Base-by-base conservation (phyloP, 2,797 vertebrate genomes). In the Nannoperca australis region DNA sequence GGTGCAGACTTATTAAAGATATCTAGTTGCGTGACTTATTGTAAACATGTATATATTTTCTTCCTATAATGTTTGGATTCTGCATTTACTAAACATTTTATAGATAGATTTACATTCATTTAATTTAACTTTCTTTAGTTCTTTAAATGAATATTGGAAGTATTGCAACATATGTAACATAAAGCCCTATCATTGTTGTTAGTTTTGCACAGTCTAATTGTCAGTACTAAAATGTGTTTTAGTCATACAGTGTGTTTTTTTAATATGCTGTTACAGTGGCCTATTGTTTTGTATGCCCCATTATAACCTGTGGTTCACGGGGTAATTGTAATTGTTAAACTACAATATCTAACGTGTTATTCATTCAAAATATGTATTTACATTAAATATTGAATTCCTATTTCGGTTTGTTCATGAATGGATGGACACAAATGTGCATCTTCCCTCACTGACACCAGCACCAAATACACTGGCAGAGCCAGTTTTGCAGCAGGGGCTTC, bases 401-500 rank as follows among this genome's bases (percentile, higher is more conserved):
- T 24, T 44, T 47, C 9, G 32, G 11, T 13, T 45, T 45, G 6
- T 34, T 56, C 2, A 45, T 50, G 11, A 76, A 47, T 14, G 14
- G 38, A 36, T n/a, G 22, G 0, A 32, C 5, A 34, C 3, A 64
- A 56, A n/a, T 50, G 13, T 30, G 40, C 15, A 14, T 11, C 7
- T 13, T 71, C 20, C 18, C 17, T 42, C 24, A 55, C 1, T 58
- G 22, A 50, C 27, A 68, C 63, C 59, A 49, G 50, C 62, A 47
- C 12, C 10, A 17, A 30, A 15, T 58, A 17, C 14, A 34, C 27
- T 27, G 38, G 30, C 44, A 53, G 69, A 20, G 27, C 32, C 36
- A 20, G 20, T 63, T 55, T 10, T 50, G 61, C 79, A 66, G 61
- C 34, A 62, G 42, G 42, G 32, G 34, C 27, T 18, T 45, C 20